Conservation (phyloP, 2,888 invertebrate genomes). For the Coronaproctus castanopsis region DNA sequence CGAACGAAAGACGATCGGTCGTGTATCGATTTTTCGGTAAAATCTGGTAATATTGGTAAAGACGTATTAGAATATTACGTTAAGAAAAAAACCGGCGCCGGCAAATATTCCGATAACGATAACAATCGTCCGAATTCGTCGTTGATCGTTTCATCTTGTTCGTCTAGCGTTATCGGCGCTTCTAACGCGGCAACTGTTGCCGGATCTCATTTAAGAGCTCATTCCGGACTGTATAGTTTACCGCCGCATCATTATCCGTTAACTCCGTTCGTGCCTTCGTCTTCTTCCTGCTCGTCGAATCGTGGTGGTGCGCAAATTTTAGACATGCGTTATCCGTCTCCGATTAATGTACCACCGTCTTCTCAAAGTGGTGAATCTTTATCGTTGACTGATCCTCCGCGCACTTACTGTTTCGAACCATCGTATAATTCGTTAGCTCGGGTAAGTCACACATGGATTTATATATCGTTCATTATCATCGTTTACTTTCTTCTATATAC, state of each 20-base stretch:
- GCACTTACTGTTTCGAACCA: constrained; percentile 37
- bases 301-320: constrained; percentile 14
- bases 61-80: constrained; percentile 38
- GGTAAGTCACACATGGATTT: constrained; percentile 15
- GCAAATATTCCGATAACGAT: constrained; percentile 39
- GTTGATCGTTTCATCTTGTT: constrained; percentile 22
- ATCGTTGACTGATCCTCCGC: constrained; percentile 27
- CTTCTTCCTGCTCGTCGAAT: too few relatives aligned
- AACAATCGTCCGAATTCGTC: constrained; percentile 39
- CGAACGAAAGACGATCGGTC: constrained; percentile 4
- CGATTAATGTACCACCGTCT: constrained; percentile 25
- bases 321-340: constrained; percentile 7
- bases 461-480: too few relatives aligned
- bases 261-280: constrained; percentile 33
- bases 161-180: neutral
- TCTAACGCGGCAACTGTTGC: constrained; percentile 2
- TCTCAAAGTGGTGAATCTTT: constrained; percentile 38
- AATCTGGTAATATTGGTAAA: constrained; percentile 21
- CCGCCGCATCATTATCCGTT: constrained; percentile 23
- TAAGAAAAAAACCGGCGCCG: constrained; percentile 31
- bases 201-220: constrained; percentile 25
- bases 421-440: constrained; percentile 30
- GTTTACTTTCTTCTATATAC: too few relatives aligned
- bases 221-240: constrained; percentile 31
- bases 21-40: constrained; percentile 16